Evolutionary conservation across 1,140 invertebrate genomes (phyloP).

Genomic region (Doryteuthis pealeii): DNA sequence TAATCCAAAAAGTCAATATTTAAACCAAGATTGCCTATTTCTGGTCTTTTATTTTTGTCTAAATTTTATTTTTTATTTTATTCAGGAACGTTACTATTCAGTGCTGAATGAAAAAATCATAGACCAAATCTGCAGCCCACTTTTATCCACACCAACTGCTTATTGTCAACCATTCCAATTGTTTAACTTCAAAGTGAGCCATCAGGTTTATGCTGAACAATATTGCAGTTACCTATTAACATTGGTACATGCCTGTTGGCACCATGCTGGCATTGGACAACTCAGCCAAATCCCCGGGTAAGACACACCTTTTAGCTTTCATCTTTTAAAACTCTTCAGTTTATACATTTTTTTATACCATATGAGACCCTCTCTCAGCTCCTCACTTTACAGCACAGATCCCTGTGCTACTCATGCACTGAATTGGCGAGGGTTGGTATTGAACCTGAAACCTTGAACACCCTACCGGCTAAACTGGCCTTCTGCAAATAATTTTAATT

Average conservation of each 20-base stretch:
- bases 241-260: conserved; percentile 75
- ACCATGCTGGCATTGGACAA: conserved; percentile 64
- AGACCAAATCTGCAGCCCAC: conserved; percentile 70
- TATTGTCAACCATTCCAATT: conserved; percentile 71
- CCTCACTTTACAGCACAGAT: no score
- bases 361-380: no score
- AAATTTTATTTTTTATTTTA: conserved; percentile 16
- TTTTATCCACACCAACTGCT: conserved; percentile 64
- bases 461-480: no score
- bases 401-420: no score
- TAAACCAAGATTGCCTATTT: no score
- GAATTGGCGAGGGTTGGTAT: no score
- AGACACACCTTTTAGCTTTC: conserved; percentile 27
- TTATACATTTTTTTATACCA: no score
- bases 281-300: conserved; percentile 57
- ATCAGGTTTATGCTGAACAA: conserved; percentile 78
- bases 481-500: no score
- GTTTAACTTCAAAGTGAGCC: conserved; percentile 81
- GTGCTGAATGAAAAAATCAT: conserved; percentile 83
- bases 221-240: conserved; percentile 83
- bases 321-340: no score
- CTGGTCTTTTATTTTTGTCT: no score
- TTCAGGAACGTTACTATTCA: conserved; percentile 73
- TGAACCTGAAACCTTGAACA: no score
- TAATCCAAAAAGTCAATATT: no score